Percentiles rank a stretch among this genome's conserved stretches.
phyloP scores from a whole-genome alignment of 2,797 vertebrate genomes.

The Danio kyathit region DNA sequence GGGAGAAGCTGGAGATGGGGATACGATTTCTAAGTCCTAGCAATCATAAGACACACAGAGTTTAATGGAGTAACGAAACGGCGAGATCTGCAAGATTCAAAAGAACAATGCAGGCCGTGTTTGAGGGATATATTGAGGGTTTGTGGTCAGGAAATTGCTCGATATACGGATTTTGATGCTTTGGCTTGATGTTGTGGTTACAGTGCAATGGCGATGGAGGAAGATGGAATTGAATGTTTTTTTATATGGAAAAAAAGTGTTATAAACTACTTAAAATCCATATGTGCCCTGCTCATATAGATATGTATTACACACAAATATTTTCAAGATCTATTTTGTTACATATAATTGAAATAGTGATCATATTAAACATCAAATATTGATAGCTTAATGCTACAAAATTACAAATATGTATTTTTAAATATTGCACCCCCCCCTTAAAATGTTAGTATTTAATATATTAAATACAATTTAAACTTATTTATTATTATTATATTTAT shows the following conservation, averaged over 20 bases:
- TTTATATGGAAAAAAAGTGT: not conserved
- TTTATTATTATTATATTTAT: too few species aligned
- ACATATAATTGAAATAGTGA: too few species aligned
- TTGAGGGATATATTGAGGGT: not conserved
- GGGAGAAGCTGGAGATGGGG: constrained; percentile 62
- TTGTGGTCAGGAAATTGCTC: not conserved
- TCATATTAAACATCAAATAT: too few species aligned
- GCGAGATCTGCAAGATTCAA: constrained; percentile 65
- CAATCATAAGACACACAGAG: constrained; percentile 67
- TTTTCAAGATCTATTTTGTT: too few species aligned
- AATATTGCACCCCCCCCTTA: too few species aligned
- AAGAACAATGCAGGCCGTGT: constrained; percentile 61
- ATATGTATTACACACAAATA: too few species aligned
- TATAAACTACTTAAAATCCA: too few species aligned
- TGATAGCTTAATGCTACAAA: too few species aligned
- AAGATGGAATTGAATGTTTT: constrained; percentile 50
- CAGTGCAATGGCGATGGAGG: constrained; percentile 45
- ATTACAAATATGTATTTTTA: too few species aligned
- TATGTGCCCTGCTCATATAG: too few species aligned
- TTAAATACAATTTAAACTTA: too few species aligned
- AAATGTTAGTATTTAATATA: too few species aligned
- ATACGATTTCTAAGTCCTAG: constrained; percentile 64
- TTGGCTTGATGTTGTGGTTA: constrained; percentile 57
- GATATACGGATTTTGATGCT: constrained; percentile 45
- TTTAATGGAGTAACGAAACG: constrained; percentile 75